These are phyloP conservation scores for Salminus brasiliensis DNA, from an alignment of 2,113 vertebrate genomes.

Conservation along the genomic window DNA sequence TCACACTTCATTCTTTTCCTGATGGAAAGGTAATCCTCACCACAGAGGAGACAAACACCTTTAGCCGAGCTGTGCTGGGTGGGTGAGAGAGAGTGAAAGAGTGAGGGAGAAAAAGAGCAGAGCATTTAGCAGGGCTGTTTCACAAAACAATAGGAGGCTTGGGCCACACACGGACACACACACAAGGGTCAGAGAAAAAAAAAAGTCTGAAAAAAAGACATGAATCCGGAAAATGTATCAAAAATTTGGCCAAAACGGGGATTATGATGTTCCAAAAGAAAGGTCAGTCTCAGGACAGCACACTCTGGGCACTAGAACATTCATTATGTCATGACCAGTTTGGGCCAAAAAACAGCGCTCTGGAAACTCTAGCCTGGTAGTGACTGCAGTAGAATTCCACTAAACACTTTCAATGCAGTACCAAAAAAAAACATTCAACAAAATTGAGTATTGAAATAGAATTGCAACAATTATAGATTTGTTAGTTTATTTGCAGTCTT, in stretches of 20 bases:
- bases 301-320: background rate
- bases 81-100: constrained; percentile 24
- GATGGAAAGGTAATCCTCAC: constrained; percentile 72
- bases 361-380: background rate
- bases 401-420: background rate
- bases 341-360: background rate
- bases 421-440: no score
- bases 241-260: background rate
- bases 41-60: constrained; percentile 61
- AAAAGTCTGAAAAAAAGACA: background rate
- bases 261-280: background rate
- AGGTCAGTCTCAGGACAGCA: background rate
- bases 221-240: background rate
- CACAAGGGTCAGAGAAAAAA: background rate
- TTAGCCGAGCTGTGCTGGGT: constrained; percentile 30
- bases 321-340: no score
- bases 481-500: no score
- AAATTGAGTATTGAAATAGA: no score
- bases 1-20: constrained; percentile 71
- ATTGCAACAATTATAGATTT: no score
- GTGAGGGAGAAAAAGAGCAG: constrained; percentile 11
- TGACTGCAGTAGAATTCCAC: background rate
- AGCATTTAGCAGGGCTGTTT: constrained; percentile 32
- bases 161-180: background rate
- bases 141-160: constrained; percentile 22